Evolutionary conservation across 2,797 vertebrate species (phyloP), one percentile per base, ranked within the genome.

Genomic region (Onychomys leucogaster): DNA sequence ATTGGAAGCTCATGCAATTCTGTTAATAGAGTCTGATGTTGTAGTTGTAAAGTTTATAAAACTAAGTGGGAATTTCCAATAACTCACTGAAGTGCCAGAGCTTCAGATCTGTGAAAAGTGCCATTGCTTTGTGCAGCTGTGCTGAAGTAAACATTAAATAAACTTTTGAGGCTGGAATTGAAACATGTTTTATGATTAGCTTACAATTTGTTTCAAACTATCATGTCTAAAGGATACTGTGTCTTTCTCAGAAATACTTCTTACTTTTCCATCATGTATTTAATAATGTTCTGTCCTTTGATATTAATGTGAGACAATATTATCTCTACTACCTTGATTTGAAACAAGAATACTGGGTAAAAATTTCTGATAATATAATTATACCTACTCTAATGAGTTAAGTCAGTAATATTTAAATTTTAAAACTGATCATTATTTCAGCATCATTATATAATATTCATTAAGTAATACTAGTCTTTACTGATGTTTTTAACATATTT

Each of bases 21-120:
- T 84, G 97, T 90, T 73, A 95, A 32, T 93, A 94, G 63, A 90
- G 10, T 37, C 25, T 97, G 23, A 6, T n/a, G 80, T 94, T 93
- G 1, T 77, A 73, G 90, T 84, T 61, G 2, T 84, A 71, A 98
- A 94, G 11, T 93, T 97, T 77, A 93, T 81, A 96, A 97, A 85
- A 0, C 63, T 23, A 63, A 41, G 34, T 76, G 95, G 27, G 90
- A 25, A 86, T n/a, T 91, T 92, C 1, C 55, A 55, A 61, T 92
- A 95, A 92, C 8, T 87, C 16, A 73, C 7, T n/a, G 2, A 96
- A 75, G 2, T 32, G 59, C 5, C 5, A n/a, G 6, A 94, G 17
- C 2, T 0, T n/a, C 29, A 65, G 75, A 21, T 81, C 13, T 85
- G 27, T 14, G 73, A 29, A 61, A 59, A 0, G 23, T 7, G 11